Evolutionary conservation across 2,797 vertebrate species (phyloP).

Genomic region (Lophius americanus): DNA sequence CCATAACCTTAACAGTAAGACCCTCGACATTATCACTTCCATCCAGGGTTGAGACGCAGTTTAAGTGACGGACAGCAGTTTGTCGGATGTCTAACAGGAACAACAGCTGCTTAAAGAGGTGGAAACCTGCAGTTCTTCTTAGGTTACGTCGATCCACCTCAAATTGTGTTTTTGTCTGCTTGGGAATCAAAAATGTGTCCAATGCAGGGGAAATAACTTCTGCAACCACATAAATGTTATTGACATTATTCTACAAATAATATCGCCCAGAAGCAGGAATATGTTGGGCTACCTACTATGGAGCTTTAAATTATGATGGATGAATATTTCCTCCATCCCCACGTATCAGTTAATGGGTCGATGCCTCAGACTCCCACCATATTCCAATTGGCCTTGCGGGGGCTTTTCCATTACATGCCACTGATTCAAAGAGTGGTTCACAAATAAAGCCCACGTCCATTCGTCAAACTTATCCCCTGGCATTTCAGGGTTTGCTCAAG

Average conservation of each 20-base stretch:
- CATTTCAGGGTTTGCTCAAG: constrained; percentile 35
- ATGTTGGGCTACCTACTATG: background rate
- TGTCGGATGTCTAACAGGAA: constrained; percentile 23
- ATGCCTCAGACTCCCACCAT: constrained; percentile 16
- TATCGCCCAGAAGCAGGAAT: constrained; percentile 3
- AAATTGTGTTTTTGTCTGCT: background rate
- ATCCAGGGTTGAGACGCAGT: no score
- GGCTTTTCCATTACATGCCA: constrained; percentile 29
- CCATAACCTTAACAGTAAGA: no score
- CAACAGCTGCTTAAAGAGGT: constrained; percentile 6
- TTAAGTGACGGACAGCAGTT: constrained; percentile 4
- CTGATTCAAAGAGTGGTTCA: constrained; percentile 32
- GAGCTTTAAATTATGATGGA: constrained; percentile 49
- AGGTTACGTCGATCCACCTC: constrained; percentile 3
- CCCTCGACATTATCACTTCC: no score
- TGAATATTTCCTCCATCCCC: constrained; percentile 34
- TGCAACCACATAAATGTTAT: constrained; percentile 17
- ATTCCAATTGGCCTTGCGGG: constrained; percentile 24
- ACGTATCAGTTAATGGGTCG: constrained; percentile 32
- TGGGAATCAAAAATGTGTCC: background rate
- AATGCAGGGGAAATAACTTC: constrained; percentile 8
- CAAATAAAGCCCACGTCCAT: constrained; percentile 24
- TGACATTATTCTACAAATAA: background rate
- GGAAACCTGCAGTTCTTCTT: background rate
- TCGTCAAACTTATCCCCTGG: constrained; percentile 42